phyloP scores from a whole-genome alignment of 2,888 invertebrate genomes.

The Eristalis intricaria region DNA sequence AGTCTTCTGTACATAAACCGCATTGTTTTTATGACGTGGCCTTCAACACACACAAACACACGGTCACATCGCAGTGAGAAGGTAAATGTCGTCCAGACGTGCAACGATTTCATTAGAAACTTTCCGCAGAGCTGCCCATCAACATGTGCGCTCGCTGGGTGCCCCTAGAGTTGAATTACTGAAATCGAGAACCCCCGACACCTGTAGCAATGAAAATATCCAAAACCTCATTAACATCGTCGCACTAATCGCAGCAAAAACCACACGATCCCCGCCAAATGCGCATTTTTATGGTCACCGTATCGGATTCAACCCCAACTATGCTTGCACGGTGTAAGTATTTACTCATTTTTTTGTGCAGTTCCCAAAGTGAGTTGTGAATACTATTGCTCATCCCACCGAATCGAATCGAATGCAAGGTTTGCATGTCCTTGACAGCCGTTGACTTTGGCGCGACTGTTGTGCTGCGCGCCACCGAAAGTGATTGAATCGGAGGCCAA shows the following conservation, averaged over 20 bases:
- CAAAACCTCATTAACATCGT: slow-evolving; percentile 35
- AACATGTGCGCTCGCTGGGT: too few relatives aligned
- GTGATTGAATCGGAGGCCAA: slow-evolving; percentile 6
- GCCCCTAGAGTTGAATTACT: background rate
- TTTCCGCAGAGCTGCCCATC: background rate
- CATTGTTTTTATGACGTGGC: background rate
- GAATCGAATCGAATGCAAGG: background rate
- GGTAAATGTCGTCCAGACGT: background rate
- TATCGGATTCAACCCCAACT: slow-evolving; percentile 13
- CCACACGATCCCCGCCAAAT: slow-evolving; percentile 30
- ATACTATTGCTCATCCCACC: background rate
- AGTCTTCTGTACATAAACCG: background rate
- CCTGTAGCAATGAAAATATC: slow-evolving; percentile 18
- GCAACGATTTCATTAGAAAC: background rate
- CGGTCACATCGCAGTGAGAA: background rate
- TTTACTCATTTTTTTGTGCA: background rate
- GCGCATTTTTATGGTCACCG: slow-evolving; percentile 33
- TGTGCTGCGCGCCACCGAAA: background rate
- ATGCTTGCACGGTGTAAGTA: background rate
- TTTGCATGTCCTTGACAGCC: slow-evolving; percentile 11
- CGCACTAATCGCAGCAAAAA: slow-evolving; percentile 33
- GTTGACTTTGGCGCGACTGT: background rate
- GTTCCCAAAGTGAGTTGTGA: background rate
- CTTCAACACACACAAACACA: background rate
- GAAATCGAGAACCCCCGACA: slow-evolving; percentile 24